Conservation (phyloP, 1,140 invertebrate species). For the Dysdera silvatica region DNA sequence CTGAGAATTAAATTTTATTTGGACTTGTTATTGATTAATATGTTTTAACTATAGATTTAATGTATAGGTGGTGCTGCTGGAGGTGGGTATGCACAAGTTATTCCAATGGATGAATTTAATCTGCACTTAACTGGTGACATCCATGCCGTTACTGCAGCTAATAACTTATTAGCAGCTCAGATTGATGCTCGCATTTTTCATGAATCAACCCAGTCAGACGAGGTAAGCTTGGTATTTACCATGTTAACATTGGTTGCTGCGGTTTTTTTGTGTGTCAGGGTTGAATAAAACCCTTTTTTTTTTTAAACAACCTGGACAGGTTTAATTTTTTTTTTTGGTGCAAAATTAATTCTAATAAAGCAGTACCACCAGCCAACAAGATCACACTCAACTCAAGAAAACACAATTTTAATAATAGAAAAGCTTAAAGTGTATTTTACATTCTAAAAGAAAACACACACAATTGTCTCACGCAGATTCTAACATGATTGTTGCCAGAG, state of each 20-base stretch:
- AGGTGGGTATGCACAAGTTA: conserved; percentile 88
- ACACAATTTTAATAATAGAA: not conserved
- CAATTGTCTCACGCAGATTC: no score
- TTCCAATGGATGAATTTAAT: conserved; percentile 99
- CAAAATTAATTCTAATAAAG: not conserved
- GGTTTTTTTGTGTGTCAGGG: not conserved
- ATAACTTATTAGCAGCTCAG: conserved; percentile 85
- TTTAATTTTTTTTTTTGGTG: not conserved
- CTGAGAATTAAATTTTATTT: no score
- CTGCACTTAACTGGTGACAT: conserved; percentile 96
- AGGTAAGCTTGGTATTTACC: conserved; percentile 43
- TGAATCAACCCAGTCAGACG: conserved; percentile 78
- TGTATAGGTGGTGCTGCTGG: conserved; percentile 76
- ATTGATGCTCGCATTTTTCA: conserved; percentile 92
- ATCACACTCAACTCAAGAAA: no score
- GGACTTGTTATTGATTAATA: no score
- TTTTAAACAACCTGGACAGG: no score
- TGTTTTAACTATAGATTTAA: no score
- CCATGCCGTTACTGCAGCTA: conserved; percentile 94
- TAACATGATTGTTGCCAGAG: no score
- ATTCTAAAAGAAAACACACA: no score
- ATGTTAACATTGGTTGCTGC: not conserved
- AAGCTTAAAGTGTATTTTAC: no score
- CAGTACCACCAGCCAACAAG: no score
- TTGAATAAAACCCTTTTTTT: no score